phyloP scores from a whole-genome alignment of 1,140 invertebrate genomes.

The Trachelipus rathkii region DNA sequence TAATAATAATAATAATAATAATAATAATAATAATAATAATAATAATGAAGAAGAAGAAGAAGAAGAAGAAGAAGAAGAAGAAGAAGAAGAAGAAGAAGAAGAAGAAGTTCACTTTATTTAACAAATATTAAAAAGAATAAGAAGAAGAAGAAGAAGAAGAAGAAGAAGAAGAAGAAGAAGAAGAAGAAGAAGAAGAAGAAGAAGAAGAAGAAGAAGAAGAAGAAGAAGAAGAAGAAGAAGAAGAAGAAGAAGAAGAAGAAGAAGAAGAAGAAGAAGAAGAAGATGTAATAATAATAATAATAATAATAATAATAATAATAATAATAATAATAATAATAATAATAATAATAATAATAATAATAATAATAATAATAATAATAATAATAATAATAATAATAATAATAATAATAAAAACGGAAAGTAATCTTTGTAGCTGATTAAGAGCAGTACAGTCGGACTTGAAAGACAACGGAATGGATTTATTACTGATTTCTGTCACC shows the following conservation, averaged over 20 bases:
- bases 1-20: neutral
- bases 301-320: neutral
- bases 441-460: too few species aligned
- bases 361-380: neutral
- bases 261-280: slow-evolving; percentile 4
- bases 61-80: too few species aligned
- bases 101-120: too few species aligned
- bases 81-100: too few species aligned
- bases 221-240: slow-evolving; percentile 2
- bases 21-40: neutral
- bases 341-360: neutral
- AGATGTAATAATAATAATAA: neutral
- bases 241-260: too few species aligned
- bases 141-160: too few species aligned
- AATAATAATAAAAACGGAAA: too few species aligned
- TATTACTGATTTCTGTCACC: too few species aligned
- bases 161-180: slow-evolving; percentile 8
- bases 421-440: too few species aligned
- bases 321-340: neutral
- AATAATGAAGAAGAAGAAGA: too few species aligned
- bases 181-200: slow-evolving; percentile 8
- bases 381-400: neutral
- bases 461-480: too few species aligned
- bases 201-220: neutral
- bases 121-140: too few species aligned